These are phyloP conservation scores for Probosciger aterrimus DNA, from an alignment of 2,113 vertebrate genomes.

Conservation along the genomic window DNA sequence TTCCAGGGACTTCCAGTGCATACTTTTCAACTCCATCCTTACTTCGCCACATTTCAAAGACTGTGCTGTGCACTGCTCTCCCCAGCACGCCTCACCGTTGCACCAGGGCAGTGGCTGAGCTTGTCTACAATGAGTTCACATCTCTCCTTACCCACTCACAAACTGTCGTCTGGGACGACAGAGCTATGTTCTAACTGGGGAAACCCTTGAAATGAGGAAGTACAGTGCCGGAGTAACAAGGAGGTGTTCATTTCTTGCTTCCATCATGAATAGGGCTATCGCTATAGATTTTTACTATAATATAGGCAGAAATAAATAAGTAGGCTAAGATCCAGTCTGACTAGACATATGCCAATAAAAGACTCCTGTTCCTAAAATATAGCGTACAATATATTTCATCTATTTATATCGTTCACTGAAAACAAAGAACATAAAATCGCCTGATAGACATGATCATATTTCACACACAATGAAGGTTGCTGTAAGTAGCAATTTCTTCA, in stretches of 20 bases:
- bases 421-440: not conserved
- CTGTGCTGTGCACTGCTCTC: fast-evolving
- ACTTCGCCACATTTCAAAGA: not conserved
- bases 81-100: fast-evolving
- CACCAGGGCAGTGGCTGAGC: not conserved
- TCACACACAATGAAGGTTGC: not conserved
- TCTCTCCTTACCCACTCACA: not conserved
- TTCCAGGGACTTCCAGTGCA: not conserved
- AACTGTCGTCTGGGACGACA: not conserved
- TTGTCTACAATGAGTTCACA: fast-evolving
- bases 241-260: not conserved
- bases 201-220: not conserved
- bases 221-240: not conserved
- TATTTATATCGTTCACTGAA: not conserved
- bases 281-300: not conserved
- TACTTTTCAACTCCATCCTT: not conserved
- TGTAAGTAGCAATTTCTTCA: not conserved
- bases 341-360: not conserved
- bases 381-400: not conserved
- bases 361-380: not conserved
- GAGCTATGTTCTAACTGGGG: not conserved
- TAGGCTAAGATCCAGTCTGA: not conserved
- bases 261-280: not conserved
- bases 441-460: not conserved
- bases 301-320: not conserved